Evolutionary conservation across 2,888 invertebrate species (phyloP), one percentile per base, ranked within the genome.

Genomic region (Charanyca ferruginea): DNA sequence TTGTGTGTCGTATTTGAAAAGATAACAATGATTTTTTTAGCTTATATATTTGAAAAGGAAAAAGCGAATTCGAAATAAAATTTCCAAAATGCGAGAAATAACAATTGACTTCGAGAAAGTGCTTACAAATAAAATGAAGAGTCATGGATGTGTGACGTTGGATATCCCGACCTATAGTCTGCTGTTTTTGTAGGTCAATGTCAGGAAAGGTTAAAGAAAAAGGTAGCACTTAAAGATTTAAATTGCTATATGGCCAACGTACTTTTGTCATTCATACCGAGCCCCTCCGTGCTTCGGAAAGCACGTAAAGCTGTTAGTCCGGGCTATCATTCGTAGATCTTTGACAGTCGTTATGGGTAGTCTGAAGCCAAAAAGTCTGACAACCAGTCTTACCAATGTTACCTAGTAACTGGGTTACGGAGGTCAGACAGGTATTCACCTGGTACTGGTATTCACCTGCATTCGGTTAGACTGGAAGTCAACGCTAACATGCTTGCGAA

Each of bases 1-100:
- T 61, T 25, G 3, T 20, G 18, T n/a, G 32, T 25, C 49, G 35
- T 63, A 23, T 48, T 63, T 66, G 44, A 38, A 59, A 66, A 51
- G 25, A 28, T 59, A 44, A 22, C 22, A 16, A 51, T 63, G 18
- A 23, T 22, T 48, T 48, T 61, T 41, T 55, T 18, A 11, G 28
- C 38, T 16, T 11, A n/a, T 20, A 48, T 35, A 48, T 48, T 67
- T 48, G 20, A 25, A 42, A 41, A 18, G 16, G 35, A 49, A 57
- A 42, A 59, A 35, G 23, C 6, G 9, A 25, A 35, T n/a, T 8
- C 3, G 9, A 47, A 54, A 66, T 54, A 18, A 4, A 42, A 11
- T 32, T 32, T 62, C 22, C 0, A n/a, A 44, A 65, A 55, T 47
- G 11, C 2, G 25, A n/a, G 28, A 28, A 3, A 18, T 6, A 18